Base-by-base conservation (phyloP, 1,140 invertebrate genomes). In the Lysiphlebus fabarum region DNA sequence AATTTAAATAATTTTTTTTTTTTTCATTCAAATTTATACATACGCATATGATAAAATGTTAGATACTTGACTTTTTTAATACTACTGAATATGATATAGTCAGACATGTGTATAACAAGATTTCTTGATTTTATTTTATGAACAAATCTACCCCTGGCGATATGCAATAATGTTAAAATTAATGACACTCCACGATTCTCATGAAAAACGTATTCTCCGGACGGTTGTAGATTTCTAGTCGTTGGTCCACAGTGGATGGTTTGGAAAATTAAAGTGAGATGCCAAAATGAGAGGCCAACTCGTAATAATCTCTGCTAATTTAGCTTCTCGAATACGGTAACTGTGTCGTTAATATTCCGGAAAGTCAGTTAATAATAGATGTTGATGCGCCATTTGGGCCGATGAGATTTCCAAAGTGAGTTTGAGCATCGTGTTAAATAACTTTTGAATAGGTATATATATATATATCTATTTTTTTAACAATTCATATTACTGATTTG, bases 311-410 rank as follows among this genome's bases (percentile, higher is more conserved):
- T 75, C 66, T 70, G 70, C 74, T 78, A 79, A 78, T 78, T 78
- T 76, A 77, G 75, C 73, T 74, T 73, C 75, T 73, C 74, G 73
- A 77, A 78, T 78, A 77, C 75, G 72, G 70, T 75, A 78, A 78
- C 73, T 73, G 75, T 78, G 74, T 76, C 72, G 74, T 78, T 79
- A 78, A 78, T 79, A 79, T 78, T 78, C 73, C 73, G 73, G 69
- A 73, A 78, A 59, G 26, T 33, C 42, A 38, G 42, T 59, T 53
- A 59, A 79, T 79, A 79, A 78, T 79, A 68, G 72, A 79, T 77
- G 75, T 76, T 79, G 77, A 79, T 79, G 77, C 71, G 75, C 77
- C 77, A 79, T 79, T 79, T 77, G 77, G 75, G 75, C 77, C 77
- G 74, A 78, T 78, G 77, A 79, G 77, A 76, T 79, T 79, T 77